Conservation (phyloP, 2,888 invertebrate species). For the Melanchra persicariae region DNA sequence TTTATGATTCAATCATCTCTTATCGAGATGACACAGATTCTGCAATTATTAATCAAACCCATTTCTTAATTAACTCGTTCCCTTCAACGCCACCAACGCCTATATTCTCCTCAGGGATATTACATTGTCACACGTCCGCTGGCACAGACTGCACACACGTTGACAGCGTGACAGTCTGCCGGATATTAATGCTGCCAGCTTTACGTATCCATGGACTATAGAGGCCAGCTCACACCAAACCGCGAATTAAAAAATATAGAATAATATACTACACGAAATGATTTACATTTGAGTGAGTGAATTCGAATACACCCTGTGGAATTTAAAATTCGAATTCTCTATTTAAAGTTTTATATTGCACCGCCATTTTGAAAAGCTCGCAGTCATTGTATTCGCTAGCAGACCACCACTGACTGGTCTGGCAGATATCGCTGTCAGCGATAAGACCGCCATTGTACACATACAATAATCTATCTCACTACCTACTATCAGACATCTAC, state of each 20-base stretch:
- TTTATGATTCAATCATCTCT: background rate
- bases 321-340: background rate
- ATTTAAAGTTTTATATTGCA: background rate
- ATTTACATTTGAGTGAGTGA: background rate
- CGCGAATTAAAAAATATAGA: background rate
- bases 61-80: constrained; percentile 17
- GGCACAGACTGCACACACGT: constrained; percentile 19
- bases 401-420: no score
- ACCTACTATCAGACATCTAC: no score
- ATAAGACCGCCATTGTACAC: no score
- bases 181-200: constrained; percentile 46
- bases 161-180: constrained; percentile 20
- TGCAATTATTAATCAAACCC: background rate
- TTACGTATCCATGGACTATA: constrained; percentile 11
- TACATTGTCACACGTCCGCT: constrained; percentile 17
- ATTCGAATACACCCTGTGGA: no score
- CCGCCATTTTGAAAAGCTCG: constrained; percentile 2
- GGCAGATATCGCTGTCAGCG: no score
- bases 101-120: constrained; percentile 20
- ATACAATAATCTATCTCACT: no score
- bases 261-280: background rate
- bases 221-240: background rate
- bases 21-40: background rate
- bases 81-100: background rate
- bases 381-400: background rate